These are phyloP conservation scores for Carpatolechia fugitivella DNA, from an alignment of 2,888 invertebrate species.

Conservation along the genomic window DNA sequence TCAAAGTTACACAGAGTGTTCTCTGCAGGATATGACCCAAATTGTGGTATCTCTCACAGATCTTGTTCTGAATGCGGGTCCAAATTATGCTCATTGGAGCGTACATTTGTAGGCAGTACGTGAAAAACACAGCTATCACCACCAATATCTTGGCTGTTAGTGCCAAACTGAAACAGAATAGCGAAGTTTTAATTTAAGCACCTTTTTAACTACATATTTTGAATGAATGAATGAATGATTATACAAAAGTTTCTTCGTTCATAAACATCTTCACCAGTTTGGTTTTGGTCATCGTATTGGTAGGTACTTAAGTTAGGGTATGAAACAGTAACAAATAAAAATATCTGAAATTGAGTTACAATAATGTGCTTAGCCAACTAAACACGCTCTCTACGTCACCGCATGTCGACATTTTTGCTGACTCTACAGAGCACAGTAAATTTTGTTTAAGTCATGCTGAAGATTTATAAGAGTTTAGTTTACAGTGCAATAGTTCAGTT, in stretches of 20 bases:
- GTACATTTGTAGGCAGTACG: conserved; percentile 96
- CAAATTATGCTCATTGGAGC: conserved; percentile 96
- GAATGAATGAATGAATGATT: too few species aligned
- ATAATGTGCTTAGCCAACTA: too few species aligned
- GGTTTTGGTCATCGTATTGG: not conserved
- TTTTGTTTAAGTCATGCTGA: not conserved
- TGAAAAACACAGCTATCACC: conserved; percentile 92
- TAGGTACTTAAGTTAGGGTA: too few species aligned
- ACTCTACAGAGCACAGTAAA: not conserved
- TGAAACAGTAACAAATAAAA: too few species aligned
- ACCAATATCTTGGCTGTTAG: conserved; percentile 90
- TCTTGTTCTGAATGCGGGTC: conserved; percentile 78
- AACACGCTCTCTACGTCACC: too few species aligned
- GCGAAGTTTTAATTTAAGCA: not conserved
- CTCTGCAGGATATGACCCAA: conserved; percentile 70
- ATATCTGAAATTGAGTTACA: too few species aligned
- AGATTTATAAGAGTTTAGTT: too few species aligned
- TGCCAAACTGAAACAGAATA: conserved; percentile 80
- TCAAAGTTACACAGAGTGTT: conserved; percentile 65
- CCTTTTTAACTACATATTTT: too few species aligned
- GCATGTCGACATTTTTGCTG: too few species aligned
- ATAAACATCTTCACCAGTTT: too few species aligned
- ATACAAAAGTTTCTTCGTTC: too few species aligned
- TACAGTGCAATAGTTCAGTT: too few species aligned
- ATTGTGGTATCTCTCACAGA: conserved; percentile 65